A percentile compares a stretch with the other conserved stretches of the same genome.
Evolutionary conservation across 2,797 vertebrate genomes (phyloP).

Genomic region (Chaetophractus vellerosus): DNA sequence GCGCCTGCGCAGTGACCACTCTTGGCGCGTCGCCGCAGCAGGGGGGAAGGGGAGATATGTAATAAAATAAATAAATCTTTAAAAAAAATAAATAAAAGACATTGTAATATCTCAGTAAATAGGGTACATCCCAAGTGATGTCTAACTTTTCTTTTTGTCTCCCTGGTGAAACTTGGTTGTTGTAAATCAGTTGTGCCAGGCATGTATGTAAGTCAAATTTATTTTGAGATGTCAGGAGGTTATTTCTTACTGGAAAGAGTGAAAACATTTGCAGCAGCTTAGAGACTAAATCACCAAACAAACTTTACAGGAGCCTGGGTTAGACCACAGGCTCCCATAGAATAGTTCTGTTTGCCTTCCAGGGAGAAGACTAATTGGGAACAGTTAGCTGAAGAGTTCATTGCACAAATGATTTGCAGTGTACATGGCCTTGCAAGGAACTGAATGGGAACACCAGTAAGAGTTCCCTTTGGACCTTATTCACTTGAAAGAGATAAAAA

Average conservation of each 20-base stretch:
- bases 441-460: background rate
- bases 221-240: background rate
- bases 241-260: conserved; percentile 15
- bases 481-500: background rate
- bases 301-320: background rate
- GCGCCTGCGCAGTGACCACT: no score
- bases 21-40: no score
- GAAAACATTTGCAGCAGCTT: background rate
- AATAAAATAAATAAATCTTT: no score
- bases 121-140: background rate
- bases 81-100: no score
- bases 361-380: background rate
- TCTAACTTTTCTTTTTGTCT: background rate
- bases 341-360: background rate
- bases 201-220: background rate
- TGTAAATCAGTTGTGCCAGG: background rate
- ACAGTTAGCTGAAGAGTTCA: background rate
- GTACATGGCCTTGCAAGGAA: background rate
- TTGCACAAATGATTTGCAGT: background rate
- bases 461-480: background rate
- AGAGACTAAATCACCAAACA: background rate
- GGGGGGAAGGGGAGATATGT: no score
- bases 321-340: background rate
- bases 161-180: background rate
- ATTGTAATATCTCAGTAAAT: background rate